Conservation (phyloP, 2,797 vertebrate species). For the Antrozous pallidus region DNA sequence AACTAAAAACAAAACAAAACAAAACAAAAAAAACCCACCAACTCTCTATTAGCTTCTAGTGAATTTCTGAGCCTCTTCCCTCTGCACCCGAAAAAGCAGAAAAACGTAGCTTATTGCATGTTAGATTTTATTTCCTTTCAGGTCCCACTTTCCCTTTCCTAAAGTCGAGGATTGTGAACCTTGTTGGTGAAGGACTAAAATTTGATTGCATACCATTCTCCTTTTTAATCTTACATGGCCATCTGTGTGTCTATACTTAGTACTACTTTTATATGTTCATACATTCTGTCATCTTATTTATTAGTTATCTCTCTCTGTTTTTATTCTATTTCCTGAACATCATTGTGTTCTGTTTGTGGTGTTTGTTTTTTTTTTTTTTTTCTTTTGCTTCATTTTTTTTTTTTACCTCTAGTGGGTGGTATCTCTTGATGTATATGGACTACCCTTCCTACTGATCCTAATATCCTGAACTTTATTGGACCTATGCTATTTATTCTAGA, state of each 20-base stretch:
- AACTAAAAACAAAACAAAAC: neutral
- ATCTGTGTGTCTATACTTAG: neutral
- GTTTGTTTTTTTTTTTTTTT: neutral
- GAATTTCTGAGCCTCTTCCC: conserved; percentile 6
- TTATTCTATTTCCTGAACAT: neutral
- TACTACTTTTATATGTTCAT: neutral
- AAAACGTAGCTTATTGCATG: neutral
- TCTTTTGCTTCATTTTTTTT: neutral
- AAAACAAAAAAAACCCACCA: neutral
- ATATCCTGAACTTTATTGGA: conserved; percentile 10
- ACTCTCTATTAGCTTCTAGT: conserved; percentile 22
- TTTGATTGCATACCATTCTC: neutral
- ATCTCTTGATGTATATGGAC: neutral
- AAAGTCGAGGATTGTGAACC: neutral
- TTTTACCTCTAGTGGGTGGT: neutral
- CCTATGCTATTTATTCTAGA: conserved; percentile 25
- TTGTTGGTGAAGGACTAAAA: neutral
- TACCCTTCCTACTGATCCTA: neutral
- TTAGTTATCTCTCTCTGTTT: neutral
- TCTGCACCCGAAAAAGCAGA: neutral
- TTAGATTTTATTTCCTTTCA: neutral
- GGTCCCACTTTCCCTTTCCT: neutral
- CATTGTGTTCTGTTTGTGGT: neutral
- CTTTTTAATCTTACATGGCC: neutral
- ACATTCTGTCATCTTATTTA: neutral